Conservation (phyloP, 2,113 vertebrate species). For the Garra rufa region DNA sequence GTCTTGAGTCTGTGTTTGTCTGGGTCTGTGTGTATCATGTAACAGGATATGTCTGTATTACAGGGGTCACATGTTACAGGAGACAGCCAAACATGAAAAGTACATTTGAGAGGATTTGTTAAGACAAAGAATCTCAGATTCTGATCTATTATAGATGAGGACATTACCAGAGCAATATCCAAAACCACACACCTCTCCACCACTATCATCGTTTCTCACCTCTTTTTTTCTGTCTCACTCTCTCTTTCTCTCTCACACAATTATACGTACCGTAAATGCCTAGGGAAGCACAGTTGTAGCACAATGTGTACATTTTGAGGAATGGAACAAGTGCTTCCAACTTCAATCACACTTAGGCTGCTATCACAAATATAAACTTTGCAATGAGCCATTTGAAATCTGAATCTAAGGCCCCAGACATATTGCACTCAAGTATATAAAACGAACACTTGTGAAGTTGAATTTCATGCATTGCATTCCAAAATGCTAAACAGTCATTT, state of each 20-base stretch:
- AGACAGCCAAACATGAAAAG: constrained; percentile 44
- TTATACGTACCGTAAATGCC: background rate
- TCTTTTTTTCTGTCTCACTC: background rate
- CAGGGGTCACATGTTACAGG: constrained; percentile 36
- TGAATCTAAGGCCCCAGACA: background rate
- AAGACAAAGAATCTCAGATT: constrained; percentile 39
- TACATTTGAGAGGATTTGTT: constrained; percentile 49
- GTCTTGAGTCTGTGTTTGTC: constrained; percentile 39
- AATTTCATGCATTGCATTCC: background rate
- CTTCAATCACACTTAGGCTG: background rate
- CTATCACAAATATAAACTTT: background rate
- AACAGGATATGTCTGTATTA: constrained; percentile 36
- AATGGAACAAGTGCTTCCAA: background rate
- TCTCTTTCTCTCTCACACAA: background rate
- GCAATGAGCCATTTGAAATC: background rate
- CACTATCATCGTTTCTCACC: background rate
- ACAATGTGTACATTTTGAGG: background rate
- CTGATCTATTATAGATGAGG: constrained; percentile 38
- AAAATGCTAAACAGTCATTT: background rate
- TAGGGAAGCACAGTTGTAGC: background rate
- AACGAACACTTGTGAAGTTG: background rate
- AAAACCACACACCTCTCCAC: background rate
- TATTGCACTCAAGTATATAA: background rate
- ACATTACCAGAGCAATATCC: constrained; percentile 36
- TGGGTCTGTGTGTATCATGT: constrained; percentile 43